Evolutionary conservation across 2,113 vertebrate species (phyloP).

Genomic region (Chloebia gouldiae): DNA sequence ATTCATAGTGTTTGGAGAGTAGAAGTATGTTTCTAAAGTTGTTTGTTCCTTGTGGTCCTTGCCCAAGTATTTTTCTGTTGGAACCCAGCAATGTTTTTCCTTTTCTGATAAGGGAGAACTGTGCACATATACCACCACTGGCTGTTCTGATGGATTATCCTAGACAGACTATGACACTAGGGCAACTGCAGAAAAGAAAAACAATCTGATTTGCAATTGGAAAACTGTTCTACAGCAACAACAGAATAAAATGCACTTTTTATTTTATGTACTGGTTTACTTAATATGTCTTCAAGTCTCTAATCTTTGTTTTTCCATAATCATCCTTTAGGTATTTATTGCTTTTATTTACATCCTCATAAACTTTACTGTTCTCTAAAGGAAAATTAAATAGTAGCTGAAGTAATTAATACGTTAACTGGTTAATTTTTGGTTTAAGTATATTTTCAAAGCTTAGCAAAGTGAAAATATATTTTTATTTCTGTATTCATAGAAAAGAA

Average conservation of each 20-base stretch:
- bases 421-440: not conserved
- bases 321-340: not conserved
- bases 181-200: conserved; percentile 67
- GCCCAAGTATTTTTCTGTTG: not conserved
- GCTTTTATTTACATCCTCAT: not conserved
- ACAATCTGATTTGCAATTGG: not conserved
- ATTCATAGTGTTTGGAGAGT: not conserved
- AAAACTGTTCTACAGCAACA: conserved; percentile 41
- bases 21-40: conserved; percentile 43
- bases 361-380: not conserved
- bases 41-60: conserved; percentile 58
- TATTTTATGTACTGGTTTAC: conserved; percentile 9
- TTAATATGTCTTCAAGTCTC: not conserved
- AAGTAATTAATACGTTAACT: not conserved
- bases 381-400: not conserved
- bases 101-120: conserved; percentile 59
- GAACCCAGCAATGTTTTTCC: not conserved
- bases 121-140: not conserved
- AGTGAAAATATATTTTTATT: not conserved
- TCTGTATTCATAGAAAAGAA: not conserved
- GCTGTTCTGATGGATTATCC: conserved; percentile 75
- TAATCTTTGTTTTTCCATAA: not conserved
- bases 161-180: conserved; percentile 51
- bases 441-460: not conserved
- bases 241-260: conserved; percentile 11